Base-by-base conservation (phyloP, 1,140 invertebrate genomes). In the Bombus balteatus region DNA sequence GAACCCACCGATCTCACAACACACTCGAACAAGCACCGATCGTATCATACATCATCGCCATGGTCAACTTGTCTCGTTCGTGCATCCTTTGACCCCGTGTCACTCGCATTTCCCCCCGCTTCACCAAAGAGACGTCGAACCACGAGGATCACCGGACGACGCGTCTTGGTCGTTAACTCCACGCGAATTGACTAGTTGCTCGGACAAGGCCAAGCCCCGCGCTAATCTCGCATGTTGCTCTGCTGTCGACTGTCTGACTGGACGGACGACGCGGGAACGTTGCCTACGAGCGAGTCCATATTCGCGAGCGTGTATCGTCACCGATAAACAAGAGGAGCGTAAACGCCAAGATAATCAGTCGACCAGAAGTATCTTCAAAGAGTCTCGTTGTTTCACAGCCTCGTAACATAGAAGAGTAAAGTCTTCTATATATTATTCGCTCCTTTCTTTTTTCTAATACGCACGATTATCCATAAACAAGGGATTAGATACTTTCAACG, bases 241-340 rank as follows among this genome's bases (percentile, higher is more conserved):
- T 66, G 65, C 47, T 65, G 47, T 74, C 72, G 37, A 71, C 79
- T 47, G 43, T 28, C 74, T 70, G 65, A 76, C 70, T 41, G 83
- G 87, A 88, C 87, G 84, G 75, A 89, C 74, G 80, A 88, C 47
- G 47, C 83, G 78, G 66, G 77, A 59, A 81, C 68, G 77, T 78
- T 34, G 59, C 34, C 68, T 62, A 78, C n/a, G 62, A 81, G 62
- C 83, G 79, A 88, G 88, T 89, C 83, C 79, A 86, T 86, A 59
- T 81, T 66, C 83, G 39, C 53, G 53, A n/a, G 12, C 28, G 59
- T 53, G 59, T n/a, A 62, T 62, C 39, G 77, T 53, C 53, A n/a
- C 5, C 57, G 77, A 79, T 70, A 57, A 47, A 71, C 71, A n/a
- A 13, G 37, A 41, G 28, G 37, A 25, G 6, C 4, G 59, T 8